Percentiles rank a stretch among this genome's conserved stretches.
These are phyloP conservation scores for Eucidaris tribuloides DNA, from an alignment of 35 echinoderm and acorn worm species.

Conservation along the genomic window DNA sequence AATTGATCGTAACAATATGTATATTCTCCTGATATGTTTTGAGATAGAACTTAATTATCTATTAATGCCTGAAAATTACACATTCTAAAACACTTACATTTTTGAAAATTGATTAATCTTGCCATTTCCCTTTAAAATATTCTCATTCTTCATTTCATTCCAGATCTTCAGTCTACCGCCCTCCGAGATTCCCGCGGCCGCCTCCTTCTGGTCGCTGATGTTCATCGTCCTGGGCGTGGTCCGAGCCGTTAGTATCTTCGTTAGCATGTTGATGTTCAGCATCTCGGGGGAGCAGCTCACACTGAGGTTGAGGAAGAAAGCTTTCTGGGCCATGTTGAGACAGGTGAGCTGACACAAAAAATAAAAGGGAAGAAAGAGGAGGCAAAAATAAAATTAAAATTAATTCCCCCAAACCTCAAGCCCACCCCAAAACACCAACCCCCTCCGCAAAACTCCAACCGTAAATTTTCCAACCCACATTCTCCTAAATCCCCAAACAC, in stretches of 20 bases:
- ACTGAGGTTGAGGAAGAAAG: conserved; percentile 68
- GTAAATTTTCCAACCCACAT: background rate
- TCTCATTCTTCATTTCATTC: too few relatives aligned
- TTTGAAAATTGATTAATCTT: too few relatives aligned
- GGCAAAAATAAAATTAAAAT: background rate
- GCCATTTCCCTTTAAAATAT: too few relatives aligned
- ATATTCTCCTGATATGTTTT: too few relatives aligned
- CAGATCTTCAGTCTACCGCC: conserved; percentile 50
- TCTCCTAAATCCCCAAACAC: background rate
- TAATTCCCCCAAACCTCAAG: too few relatives aligned
- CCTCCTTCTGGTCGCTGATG: conserved; percentile 82
- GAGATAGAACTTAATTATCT: too few relatives aligned
- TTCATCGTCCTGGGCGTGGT: conserved; percentile 61
- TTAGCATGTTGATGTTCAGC: conserved; percentile 77
- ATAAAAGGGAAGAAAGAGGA: too few relatives aligned
- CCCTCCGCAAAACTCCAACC: background rate
- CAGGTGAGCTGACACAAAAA: conserved; percentile 45
- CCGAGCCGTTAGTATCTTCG: conserved; percentile 34
- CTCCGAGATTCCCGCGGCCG: conserved; percentile 41
- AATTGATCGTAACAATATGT: too few relatives aligned
- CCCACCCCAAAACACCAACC: background rate
- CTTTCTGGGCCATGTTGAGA: conserved; percentile 75
- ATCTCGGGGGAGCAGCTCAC: conserved; percentile 82
- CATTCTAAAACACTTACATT: too few relatives aligned
- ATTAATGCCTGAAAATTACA: too few relatives aligned